A percentile compares a stretch with the other conserved stretches of the same genome.
Conservation (phyloP, 2,888 invertebrate species). For the Drosophila borborema region DNA sequence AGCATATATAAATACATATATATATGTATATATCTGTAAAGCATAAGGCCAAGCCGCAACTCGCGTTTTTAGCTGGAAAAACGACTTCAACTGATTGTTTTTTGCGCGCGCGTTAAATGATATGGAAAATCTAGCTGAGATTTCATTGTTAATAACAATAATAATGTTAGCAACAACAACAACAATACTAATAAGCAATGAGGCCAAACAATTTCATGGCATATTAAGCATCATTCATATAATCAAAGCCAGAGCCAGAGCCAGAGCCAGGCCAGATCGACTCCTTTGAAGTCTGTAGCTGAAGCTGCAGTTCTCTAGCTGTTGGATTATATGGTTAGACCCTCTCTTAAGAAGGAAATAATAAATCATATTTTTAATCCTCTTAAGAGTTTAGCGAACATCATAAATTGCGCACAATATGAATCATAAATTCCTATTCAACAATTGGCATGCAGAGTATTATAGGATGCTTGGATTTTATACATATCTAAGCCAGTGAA, state of each 20-base stretch:
- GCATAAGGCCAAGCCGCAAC: conserved; percentile 22
- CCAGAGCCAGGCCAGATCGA: not conserved
- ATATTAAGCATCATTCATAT: conserved; percentile 12
- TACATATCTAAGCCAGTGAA: not conserved
- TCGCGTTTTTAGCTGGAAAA: conserved; percentile 29
- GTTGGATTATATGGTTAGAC: conserved; percentile 1
- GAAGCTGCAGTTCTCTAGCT: conserved; percentile 1
- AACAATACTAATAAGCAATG: conserved; percentile 3
- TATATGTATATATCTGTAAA: not conserved
- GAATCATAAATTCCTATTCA: conserved; percentile 14
- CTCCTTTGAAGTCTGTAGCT: not conserved
- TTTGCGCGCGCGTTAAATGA: conserved; percentile 21
- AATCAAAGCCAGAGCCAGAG: not conserved
- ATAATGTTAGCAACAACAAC: conserved; percentile 8
- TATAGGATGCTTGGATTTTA: not conserved
- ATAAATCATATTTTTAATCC: conserved; percentile 23
- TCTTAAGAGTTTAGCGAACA: not conserved
- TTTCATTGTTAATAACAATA: conserved; percentile 3
- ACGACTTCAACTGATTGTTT: conserved; percentile 2
- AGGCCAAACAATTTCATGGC: conserved; percentile 12
- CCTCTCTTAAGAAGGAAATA: conserved; percentile 15
- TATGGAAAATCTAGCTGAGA: conserved; percentile 25
- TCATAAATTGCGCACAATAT: conserved; percentile 16
- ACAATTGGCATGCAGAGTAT: not conserved
- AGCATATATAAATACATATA: not conserved